Evolutionary conservation across 2,113 vertebrate genomes (phyloP).

Genomic region (Saccopteryx leptura): DNA sequence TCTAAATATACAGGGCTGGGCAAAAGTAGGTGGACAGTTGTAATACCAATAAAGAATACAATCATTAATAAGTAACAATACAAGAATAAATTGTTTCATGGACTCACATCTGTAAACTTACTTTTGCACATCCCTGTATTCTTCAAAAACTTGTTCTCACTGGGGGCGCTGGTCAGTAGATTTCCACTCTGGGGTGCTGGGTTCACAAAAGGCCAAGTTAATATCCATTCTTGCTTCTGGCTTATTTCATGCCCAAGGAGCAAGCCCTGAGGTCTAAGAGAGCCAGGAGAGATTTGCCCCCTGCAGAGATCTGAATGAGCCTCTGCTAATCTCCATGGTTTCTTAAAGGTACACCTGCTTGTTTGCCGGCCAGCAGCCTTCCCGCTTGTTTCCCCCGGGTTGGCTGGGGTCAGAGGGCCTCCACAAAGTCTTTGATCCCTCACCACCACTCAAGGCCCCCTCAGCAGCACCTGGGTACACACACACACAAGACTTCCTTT

Average conservation of each 20-base stretch:
- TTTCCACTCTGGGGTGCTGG: background rate
- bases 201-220: slow-evolving; percentile 74
- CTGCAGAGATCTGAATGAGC: slow-evolving; percentile 78
- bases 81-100: too few species aligned
- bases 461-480: slow-evolving; percentile 77
- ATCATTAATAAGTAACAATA: too few species aligned
- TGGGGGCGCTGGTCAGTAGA: slow-evolving; percentile 25
- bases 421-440: slow-evolving; percentile 78
- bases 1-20: background rate
- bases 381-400: slow-evolving; percentile 66
- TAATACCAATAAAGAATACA: too few species aligned
- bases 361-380: slow-evolving; percentile 69
- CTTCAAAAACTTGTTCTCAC: background rate
- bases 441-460: background rate
- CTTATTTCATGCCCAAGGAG: slow-evolving; percentile 64
- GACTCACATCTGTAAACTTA: too few species aligned
- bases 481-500: slow-evolving; percentile 72
- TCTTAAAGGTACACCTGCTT: slow-evolving; percentile 77
- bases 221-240: slow-evolving; percentile 67
- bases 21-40: too few species aligned
- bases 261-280: slow-evolving; percentile 9
- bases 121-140: background rate
- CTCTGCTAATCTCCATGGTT: slow-evolving; percentile 79
- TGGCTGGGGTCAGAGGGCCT: slow-evolving; percentile 74
- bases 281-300: slow-evolving; percentile 76